Percentiles rank a stretch among this genome's conserved stretches.
phyloP scores from a whole-genome alignment of 35 echinoderm and acorn worm genomes.

The Diadema setosum region DNA sequence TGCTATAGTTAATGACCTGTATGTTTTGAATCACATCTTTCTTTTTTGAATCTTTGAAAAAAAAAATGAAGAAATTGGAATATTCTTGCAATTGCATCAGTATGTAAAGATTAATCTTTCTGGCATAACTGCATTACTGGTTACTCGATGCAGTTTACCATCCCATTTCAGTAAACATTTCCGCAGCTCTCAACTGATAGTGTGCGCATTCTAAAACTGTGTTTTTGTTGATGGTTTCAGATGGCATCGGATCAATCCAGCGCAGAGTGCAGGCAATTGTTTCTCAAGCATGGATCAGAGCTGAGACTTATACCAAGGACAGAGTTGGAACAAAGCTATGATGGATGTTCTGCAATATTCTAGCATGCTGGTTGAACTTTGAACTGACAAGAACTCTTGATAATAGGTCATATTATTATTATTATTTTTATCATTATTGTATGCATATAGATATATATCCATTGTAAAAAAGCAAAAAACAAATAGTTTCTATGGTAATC shows the following conservation, averaged over 20 bases:
- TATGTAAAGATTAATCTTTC: not conserved
- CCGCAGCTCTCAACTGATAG: not conserved
- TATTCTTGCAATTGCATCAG: too few species aligned
- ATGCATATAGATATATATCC: too few species aligned
- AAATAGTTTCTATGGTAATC: too few species aligned
- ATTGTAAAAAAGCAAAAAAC: too few species aligned
- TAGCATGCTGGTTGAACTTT: not conserved
- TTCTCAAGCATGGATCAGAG: slow-evolving; percentile 96
- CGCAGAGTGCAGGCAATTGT: slow-evolving; percentile 96
- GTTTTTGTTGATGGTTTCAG: slow-evolving; percentile 3
- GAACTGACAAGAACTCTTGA: too few species aligned
- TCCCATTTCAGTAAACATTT: not conserved
- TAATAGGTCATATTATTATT: too few species aligned
- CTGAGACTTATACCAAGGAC: slow-evolving; percentile 97
- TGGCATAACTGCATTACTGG: not conserved
- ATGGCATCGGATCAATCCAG: slow-evolving; percentile 99
- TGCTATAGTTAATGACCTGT: too few species aligned
- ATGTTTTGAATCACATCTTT: not conserved
- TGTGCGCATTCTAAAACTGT: not conserved
- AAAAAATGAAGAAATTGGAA: not conserved
- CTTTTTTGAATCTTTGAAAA: not conserved
- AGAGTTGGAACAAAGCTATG: slow-evolving; percentile 81
- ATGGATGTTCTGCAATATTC: too few species aligned
- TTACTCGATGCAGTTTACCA: not conserved
- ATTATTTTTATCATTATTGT: too few species aligned